phyloP scores from a whole-genome alignment of 2,797 vertebrate species.

The Buceros bicornis region DNA sequence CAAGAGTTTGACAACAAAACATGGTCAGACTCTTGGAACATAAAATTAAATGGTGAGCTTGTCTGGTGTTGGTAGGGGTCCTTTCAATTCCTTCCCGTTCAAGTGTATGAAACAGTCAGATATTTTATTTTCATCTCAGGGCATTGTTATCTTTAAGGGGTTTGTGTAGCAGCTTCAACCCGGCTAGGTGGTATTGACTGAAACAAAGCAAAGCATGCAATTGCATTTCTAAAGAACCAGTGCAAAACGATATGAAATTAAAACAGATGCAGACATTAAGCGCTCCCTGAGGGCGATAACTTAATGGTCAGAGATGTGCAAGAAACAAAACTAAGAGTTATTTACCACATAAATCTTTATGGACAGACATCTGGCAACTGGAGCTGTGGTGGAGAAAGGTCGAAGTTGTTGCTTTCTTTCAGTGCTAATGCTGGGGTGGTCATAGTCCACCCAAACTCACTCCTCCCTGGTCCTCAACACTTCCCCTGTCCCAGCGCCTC shows the following conservation, averaged over 20 bases:
- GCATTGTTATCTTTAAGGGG: slow-evolving; percentile 53
- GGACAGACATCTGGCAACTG: slow-evolving; percentile 9
- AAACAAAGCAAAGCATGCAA: slow-evolving; percentile 61
- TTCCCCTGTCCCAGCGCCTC: background rate
- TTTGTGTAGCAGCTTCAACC: slow-evolving; percentile 42
- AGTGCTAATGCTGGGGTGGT: background rate
- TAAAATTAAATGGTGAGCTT: background rate
- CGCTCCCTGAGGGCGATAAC: slow-evolving; percentile 52
- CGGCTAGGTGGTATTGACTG: slow-evolving; percentile 62
- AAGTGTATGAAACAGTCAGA: background rate
- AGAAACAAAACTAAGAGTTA: slow-evolving; percentile 45
- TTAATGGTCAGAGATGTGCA: slow-evolving; percentile 55
- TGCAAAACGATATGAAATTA: slow-evolving; percentile 68
- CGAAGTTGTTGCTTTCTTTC: slow-evolving; percentile 16
- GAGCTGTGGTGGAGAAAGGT: background rate
- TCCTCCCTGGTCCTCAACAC: background rate
- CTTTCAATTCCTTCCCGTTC: slow-evolving; percentile 29
- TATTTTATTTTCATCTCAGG: slow-evolving; percentile 50
- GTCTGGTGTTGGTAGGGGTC: background rate
- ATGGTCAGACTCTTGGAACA: slow-evolving; percentile 1
- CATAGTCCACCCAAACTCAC: background rate
- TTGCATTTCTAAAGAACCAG: slow-evolving; percentile 66
- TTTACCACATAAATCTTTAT: background rate
- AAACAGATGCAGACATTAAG: slow-evolving; percentile 65
- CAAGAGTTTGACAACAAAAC: slow-evolving; percentile 3